phyloP scores from a whole-genome alignment of 2,888 invertebrate species.

The Nephrotoma flavescens region DNA sequence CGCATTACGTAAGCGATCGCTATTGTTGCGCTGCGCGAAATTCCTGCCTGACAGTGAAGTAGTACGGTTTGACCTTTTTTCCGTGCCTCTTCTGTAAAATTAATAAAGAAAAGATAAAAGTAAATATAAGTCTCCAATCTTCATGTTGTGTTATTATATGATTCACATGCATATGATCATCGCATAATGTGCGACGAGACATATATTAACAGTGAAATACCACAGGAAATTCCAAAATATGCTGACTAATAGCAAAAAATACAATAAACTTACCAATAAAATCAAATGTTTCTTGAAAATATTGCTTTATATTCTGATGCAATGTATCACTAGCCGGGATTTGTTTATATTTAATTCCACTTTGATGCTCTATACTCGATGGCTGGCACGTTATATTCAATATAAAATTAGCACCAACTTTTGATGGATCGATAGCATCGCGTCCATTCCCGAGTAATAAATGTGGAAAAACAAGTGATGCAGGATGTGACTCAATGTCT shows the following conservation, averaged over 20 bases:
- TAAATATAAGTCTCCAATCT: neutral
- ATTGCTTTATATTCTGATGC: conserved; percentile 74
- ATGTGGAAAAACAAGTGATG: conserved; percentile 65
- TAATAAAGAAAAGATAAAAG: conserved; percentile 12
- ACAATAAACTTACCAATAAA: conserved; percentile 57
- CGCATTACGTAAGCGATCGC: conserved; percentile 93
- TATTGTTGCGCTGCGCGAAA: conserved; percentile 86
- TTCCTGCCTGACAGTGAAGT: conserved; percentile 91
- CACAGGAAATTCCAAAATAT: neutral
- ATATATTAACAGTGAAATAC: neutral
- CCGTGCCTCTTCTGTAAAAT: conserved; percentile 31
- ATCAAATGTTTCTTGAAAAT: conserved; percentile 73
- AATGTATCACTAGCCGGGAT: conserved; percentile 72
- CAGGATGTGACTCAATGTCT: conserved; percentile 60
- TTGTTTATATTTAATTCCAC: conserved; percentile 49
- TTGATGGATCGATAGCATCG: conserved; percentile 58
- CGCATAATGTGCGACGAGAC: neutral
- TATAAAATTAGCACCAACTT: conserved; percentile 61
- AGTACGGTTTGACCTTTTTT: conserved; percentile 44
- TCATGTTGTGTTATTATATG: neutral
- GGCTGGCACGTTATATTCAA: conserved; percentile 68
- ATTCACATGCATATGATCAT: neutral
- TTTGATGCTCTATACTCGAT: conserved; percentile 46
- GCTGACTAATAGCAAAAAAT: neutral
- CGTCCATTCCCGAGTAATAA: conserved; percentile 69